Percentiles rank a stretch among this genome's conserved stretches.
phyloP scores from a whole-genome alignment of 2,888 invertebrate genomes.

The Diabrotica balteata region DNA sequence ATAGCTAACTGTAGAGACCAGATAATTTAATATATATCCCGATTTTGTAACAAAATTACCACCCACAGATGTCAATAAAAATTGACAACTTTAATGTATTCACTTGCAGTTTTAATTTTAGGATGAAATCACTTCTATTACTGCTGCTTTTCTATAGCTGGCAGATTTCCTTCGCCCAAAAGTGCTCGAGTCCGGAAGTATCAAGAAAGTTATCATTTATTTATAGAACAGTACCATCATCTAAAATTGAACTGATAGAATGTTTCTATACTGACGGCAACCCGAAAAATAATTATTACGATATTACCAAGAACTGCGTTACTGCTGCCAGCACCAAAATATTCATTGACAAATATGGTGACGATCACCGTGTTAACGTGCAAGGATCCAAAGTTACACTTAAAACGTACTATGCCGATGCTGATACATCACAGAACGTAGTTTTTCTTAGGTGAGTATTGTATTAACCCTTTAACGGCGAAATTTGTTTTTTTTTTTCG shows the following conservation, averaged over 20 bases:
- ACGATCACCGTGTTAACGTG: neutral
- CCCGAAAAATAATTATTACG: constrained; percentile 4
- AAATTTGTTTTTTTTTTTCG: too few relatives aligned
- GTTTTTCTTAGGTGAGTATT: neutral
- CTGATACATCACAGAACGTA: constrained; percentile 4
- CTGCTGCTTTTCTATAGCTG: neutral
- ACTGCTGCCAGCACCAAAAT: neutral
- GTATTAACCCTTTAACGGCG: neutral
- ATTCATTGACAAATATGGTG: constrained; percentile 1
- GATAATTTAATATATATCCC: too few relatives aligned
- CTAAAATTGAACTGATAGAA: neutral
- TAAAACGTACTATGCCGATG: neutral
- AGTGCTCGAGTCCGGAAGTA: constrained; percentile 1
- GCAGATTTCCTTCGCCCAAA: neutral
- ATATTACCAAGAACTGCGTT: neutral
- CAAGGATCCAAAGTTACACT: neutral
- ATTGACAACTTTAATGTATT: too few relatives aligned
- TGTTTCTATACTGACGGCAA: constrained; percentile 1
- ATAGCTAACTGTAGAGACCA: too few relatives aligned
- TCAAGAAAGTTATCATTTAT: neutral
- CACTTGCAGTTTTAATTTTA: neutral
- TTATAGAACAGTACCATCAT: constrained; percentile 2
- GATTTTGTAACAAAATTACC: too few relatives aligned
- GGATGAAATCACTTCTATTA: neutral
- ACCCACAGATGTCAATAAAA: too few relatives aligned